A percentile compares a stretch with the other conserved stretches of the same genome.
Evolutionary conservation across 1,140 invertebrate genomes (phyloP).

Genomic region (Aphis gossypii): DNA sequence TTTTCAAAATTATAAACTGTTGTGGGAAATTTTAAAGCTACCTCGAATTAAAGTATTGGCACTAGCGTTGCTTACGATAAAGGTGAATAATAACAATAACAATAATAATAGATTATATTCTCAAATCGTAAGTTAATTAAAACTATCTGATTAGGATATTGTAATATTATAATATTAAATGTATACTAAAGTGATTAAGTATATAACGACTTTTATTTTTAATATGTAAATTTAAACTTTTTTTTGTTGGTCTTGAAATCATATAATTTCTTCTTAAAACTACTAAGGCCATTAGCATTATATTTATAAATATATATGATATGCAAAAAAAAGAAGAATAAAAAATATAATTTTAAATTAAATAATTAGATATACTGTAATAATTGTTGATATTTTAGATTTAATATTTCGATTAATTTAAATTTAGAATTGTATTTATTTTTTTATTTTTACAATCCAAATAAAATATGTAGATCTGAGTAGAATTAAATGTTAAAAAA

Average conservation of each 20-base stretch:
- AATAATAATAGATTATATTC: background rate
- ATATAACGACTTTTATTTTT: background rate
- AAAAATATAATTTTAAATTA: too few relatives aligned
- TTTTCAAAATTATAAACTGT: background rate
- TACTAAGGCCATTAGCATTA: too few relatives aligned
- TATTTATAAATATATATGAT: too few relatives aligned
- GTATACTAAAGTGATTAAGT: background rate
- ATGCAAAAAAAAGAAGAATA: too few relatives aligned
- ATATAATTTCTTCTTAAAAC: too few relatives aligned
- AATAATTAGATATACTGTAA: too few relatives aligned
- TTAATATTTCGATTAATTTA: too few relatives aligned
- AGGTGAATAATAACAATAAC: background rate
- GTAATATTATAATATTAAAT: background rate
- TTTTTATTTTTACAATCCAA: background rate
- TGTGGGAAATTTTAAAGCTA: slow-evolving; percentile 38
- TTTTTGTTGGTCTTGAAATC: background rate
- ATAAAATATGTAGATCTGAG: background rate
- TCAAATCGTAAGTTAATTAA: background rate
- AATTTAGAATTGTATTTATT: background rate
- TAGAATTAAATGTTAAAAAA: background rate
- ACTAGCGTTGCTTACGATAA: background rate
- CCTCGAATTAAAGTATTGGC: background rate
- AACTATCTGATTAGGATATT: background rate
- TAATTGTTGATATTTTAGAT: too few relatives aligned
- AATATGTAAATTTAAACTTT: background rate